These are phyloP conservation scores for Eurystomus gularis DNA, from an alignment of 2,113 vertebrate genomes.

Conservation along the genomic window DNA sequence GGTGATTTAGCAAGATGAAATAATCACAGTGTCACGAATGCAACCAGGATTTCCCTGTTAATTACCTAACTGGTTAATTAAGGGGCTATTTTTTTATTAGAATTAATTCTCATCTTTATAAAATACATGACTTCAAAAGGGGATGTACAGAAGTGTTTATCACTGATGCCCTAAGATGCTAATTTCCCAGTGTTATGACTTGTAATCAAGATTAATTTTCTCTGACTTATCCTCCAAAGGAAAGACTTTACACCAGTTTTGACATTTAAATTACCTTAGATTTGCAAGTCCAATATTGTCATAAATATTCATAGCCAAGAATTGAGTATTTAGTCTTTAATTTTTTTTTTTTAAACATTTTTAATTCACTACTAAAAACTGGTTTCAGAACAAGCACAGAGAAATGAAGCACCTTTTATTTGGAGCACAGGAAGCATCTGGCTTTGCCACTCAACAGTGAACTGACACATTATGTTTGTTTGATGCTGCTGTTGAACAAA, in stretches of 20 bases:
- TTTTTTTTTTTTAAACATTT: not conserved
- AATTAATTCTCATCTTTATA: not conserved
- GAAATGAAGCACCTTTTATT: not conserved
- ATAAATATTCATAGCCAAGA: slow-evolving; percentile 62
- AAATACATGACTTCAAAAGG: not conserved
- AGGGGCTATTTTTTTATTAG: not conserved
- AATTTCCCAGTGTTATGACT: slow-evolving; percentile 31
- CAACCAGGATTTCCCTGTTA: slow-evolving; percentile 7
- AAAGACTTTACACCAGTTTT: slow-evolving; percentile 35
- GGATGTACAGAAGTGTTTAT: slow-evolving; percentile 1
- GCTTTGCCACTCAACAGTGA: not conserved
- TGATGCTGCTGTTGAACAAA: not conserved
- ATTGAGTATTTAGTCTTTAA: not conserved
- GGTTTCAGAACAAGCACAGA: not conserved
- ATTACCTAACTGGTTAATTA: not conserved
- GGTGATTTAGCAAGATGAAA: not conserved
- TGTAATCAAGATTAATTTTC: slow-evolving; percentile 56
- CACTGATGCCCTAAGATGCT: not conserved
- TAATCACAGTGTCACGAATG: not conserved
- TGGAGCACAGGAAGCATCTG: not conserved
- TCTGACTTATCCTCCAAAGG: slow-evolving; percentile 31
- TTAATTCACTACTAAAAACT: not conserved
- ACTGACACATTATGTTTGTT: fast-evolving
- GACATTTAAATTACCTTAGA: slow-evolving; percentile 61
- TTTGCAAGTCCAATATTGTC: slow-evolving; percentile 58